Evolutionary conservation across 2,113 vertebrate species (phyloP).

Genomic region (Phrynocephalus versicolor): DNA sequence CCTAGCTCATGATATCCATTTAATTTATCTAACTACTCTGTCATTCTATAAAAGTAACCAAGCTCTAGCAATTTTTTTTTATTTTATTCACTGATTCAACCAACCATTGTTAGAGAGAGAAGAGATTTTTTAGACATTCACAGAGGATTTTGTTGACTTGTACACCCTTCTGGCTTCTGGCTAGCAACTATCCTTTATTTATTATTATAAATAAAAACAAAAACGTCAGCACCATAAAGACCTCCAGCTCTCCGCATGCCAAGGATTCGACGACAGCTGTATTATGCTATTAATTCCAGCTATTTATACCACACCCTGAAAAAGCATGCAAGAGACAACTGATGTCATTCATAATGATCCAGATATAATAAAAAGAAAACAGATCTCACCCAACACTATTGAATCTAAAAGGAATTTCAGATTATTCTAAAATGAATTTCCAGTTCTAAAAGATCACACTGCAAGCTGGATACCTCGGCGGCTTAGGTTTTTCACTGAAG

Average conservation of each 20-base stretch:
- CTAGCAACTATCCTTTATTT: neutral
- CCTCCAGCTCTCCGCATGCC: too few species aligned
- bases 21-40: neutral
- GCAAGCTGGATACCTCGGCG: too few species aligned
- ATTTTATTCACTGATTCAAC: neutral
- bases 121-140: neutral
- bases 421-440: neutral
- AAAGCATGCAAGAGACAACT: neutral
- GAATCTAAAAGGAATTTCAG: neutral
- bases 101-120: neutral
- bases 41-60: neutral
- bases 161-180: neutral
- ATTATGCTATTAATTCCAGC: too few species aligned
- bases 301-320: too few species aligned
- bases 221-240: too few species aligned
- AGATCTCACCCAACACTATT: neutral
- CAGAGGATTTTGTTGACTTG: neutral
- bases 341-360: neutral
- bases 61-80: neutral
- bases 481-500: too few species aligned
- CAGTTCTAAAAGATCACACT: neutral
- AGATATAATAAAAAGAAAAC: neutral
- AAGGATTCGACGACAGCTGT: too few species aligned
- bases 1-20: neutral
- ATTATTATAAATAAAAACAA: too few species aligned